These are phyloP conservation scores for Botia kubotai DNA, from an alignment of 2,797 vertebrate genomes.

Conservation along the genomic window DNA sequence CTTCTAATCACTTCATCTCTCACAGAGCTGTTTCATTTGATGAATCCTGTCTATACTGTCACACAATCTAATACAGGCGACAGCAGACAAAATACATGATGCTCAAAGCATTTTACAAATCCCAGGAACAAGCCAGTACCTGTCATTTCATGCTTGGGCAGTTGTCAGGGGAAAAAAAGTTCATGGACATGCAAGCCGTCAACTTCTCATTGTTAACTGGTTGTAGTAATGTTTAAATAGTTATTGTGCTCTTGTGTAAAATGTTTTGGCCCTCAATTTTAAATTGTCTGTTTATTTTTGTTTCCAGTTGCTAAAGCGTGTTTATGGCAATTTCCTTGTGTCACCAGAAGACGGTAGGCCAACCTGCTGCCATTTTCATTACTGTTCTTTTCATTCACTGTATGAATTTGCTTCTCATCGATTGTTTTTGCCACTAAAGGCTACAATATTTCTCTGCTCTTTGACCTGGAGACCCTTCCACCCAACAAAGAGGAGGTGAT, in stretches of 20 bases:
- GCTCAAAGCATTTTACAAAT: not conserved
- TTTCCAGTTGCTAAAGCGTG: constrained; percentile 91
- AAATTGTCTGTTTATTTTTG: not conserved
- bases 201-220: too few relatives aligned
- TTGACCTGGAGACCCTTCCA: constrained; percentile 91
- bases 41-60: not conserved
- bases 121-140: constrained; percentile 17
- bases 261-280: not conserved
- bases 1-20: too few relatives aligned
- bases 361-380: not conserved
- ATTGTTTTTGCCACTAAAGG: constrained; percentile 71
- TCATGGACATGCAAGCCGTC: too few relatives aligned
- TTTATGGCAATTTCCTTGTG: constrained; percentile 90
- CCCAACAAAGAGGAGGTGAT: constrained; percentile 88
- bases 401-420: not conserved
- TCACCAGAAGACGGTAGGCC: constrained; percentile 87
- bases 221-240: too few relatives aligned
- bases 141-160: not conserved
- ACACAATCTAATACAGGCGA: not conserved
- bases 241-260: too few relatives aligned
- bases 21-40: too few relatives aligned
- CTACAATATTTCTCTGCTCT: constrained; percentile 97
- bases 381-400: not conserved
- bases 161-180: too few relatives aligned
- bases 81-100: not conserved